phyloP scores from a whole-genome alignment of 2,888 invertebrate species.

The Pilophorus perplexus region DNA sequence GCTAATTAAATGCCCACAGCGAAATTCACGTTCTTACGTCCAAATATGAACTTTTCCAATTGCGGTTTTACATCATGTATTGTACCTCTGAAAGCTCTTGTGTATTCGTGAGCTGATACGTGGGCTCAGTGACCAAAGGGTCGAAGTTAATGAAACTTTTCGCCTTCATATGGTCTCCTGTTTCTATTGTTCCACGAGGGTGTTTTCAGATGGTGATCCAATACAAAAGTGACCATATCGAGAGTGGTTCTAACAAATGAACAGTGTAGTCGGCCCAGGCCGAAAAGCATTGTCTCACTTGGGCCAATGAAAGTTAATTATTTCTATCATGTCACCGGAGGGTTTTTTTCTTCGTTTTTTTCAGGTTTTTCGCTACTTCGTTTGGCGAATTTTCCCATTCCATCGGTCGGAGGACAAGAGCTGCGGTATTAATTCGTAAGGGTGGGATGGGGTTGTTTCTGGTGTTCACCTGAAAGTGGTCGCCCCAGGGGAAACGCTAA shows the following conservation, averaged over 20 bases:
- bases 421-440: conserved; percentile 24
- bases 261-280: conserved; percentile 25
- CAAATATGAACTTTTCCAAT: not conserved
- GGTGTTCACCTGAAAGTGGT: conserved; percentile 27
- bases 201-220: conserved; percentile 35
- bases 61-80: no score
- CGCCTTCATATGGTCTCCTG: conserved; percentile 13
- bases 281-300: conserved; percentile 33
- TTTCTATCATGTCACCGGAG: conserved; percentile 30
- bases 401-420: conserved; percentile 23
- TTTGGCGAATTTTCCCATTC: conserved; percentile 1
- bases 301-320: conserved; percentile 35
- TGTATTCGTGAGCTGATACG: no score
- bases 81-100: no score
- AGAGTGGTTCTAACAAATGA: conserved; percentile 29
- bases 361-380: conserved; percentile 15
- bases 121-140: not conserved
- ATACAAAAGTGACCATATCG: conserved; percentile 37
- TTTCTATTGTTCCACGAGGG: conserved; percentile 5
- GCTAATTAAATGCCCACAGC: not conserved
- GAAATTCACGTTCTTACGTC: no score
- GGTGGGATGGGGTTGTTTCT: not conserved
- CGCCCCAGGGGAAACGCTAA: conserved; percentile 29
- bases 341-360: conserved; percentile 28
- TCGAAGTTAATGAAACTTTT: conserved; percentile 22